Evolutionary conservation across 2,888 invertebrate genomes (phyloP), one percentile per base, ranked within the genome.

Genomic region (Meghimatium bilineatum): DNA sequence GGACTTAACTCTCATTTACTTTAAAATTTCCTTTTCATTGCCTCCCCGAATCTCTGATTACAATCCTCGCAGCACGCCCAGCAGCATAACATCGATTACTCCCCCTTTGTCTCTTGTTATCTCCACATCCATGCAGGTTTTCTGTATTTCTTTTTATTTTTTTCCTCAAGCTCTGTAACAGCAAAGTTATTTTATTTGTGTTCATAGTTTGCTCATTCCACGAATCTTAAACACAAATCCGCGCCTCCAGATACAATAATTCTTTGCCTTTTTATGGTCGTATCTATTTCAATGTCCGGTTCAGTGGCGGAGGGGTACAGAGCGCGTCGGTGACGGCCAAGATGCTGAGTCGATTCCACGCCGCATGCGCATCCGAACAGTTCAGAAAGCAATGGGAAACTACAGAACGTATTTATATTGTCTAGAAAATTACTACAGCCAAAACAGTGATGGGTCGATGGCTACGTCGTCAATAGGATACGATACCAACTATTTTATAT

Each of bases 41-140:
- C 71, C 12, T 44, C 49, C 49, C 44, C 49, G 12, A 72, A n/a
- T 72, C 49, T 26, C 44, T 72, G 72, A 72, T 72, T 72, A 49
- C 72, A 29, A 72, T 44, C 36, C 72, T n/a, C 5, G 23, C n/a
- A n/a, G 29, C 72, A 72, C 72, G 49, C 49, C 44, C 72, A 72
- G 44, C n/a, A 49, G 72, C 72, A 29, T 44, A 49, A 44, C 72
- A 72, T 72, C 72, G 72, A 72, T 72, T 72, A 49, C 72, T 72
- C 49, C n/a, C n/a, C 72, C 72, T 72, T 72, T 72, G 72, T 72
- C 49, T 72, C n/a, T 1, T 12, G 23, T 29, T 72, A 72, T 72
- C 72, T 72, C 72, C 0, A 20, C 72, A 49, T 72, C 44, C 44
- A 26, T 10, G 44, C 72, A 29, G 49, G 49, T 72, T 44, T 6